phyloP scores from a whole-genome alignment of 2,797 vertebrate genomes.

The Mormyrus hasselquistii region DNA sequence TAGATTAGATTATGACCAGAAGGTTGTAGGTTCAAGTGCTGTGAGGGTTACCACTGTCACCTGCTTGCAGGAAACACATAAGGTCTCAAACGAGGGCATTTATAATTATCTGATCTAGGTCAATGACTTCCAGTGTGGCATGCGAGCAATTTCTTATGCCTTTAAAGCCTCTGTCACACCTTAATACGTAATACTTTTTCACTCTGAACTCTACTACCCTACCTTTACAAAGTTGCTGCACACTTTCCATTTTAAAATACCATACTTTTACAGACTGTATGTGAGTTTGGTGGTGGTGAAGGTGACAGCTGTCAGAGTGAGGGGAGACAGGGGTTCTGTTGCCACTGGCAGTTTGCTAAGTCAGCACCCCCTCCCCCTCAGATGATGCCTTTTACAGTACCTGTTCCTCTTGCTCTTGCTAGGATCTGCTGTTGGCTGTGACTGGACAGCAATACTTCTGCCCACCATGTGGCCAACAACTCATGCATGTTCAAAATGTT shows the following conservation, averaged over 20 bases:
- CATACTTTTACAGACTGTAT: not conserved
- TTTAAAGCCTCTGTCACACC: not conserved
- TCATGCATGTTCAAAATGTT: not conserved
- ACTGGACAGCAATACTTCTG: not conserved
- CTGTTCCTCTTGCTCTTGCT: not conserved
- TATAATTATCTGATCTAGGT: constrained; percentile 9
- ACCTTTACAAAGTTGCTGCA: not conserved
- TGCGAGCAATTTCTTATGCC: not conserved
- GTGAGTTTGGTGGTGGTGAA: not conserved
- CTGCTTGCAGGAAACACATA: not conserved
- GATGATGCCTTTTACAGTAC: not conserved
- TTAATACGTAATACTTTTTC: not conserved
- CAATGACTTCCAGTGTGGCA: not conserved
- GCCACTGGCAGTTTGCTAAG: not conserved
- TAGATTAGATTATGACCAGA: not conserved
- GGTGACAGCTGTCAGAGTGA: no score
- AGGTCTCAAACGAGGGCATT: not conserved
- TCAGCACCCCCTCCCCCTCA: not conserved
- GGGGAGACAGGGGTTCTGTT: not conserved
- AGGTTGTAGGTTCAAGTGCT: constrained; percentile 3
- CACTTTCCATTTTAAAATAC: not conserved
- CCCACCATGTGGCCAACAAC: not conserved
- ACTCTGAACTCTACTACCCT: not conserved
- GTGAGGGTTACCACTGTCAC: not conserved
- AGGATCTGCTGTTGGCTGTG: not conserved